These are phyloP conservation scores for Leptopterna dolabrata DNA, from an alignment of 2,888 invertebrate species.

Conservation along the genomic window DNA sequence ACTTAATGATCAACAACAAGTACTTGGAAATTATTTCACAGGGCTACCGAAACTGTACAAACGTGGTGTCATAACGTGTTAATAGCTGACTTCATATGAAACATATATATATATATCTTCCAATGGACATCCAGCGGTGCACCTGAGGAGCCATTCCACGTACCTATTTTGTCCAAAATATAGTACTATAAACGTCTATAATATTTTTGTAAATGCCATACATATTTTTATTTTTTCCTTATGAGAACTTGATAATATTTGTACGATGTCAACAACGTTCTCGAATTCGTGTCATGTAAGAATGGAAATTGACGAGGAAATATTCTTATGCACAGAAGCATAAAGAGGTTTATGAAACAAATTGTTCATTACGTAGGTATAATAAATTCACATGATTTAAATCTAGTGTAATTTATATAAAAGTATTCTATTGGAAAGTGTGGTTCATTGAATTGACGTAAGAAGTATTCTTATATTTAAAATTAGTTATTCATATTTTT, in stretches of 20 bases:
- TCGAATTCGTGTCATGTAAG: neutral
- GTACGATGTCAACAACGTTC: neutral
- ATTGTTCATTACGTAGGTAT: neutral
- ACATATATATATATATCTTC: too few species aligned
- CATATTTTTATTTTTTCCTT: neutral
- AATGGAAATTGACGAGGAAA: neutral
- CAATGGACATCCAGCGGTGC: too few species aligned
- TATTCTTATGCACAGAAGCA: neutral
- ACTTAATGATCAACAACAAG: too few species aligned
- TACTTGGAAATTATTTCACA: too few species aligned
- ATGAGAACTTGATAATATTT: neutral
- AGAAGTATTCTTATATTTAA: slow-evolving; percentile 19
- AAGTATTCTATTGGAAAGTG: slow-evolving; percentile 13
- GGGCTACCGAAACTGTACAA: too few species aligned
- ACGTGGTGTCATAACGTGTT: too few species aligned
- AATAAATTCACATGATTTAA: neutral
- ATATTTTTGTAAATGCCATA: neutral
- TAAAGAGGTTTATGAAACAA: neutral
- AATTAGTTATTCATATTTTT: neutral
- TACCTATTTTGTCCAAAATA: neutral
- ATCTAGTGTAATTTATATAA: slow-evolving; percentile 10
- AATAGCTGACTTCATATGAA: too few species aligned
- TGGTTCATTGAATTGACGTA: slow-evolving; percentile 48
- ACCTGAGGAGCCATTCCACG: neutral
- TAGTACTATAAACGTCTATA: neutral